Base-by-base conservation (phyloP, 2,888 invertebrate genomes). In the Sericinus montela region DNA sequence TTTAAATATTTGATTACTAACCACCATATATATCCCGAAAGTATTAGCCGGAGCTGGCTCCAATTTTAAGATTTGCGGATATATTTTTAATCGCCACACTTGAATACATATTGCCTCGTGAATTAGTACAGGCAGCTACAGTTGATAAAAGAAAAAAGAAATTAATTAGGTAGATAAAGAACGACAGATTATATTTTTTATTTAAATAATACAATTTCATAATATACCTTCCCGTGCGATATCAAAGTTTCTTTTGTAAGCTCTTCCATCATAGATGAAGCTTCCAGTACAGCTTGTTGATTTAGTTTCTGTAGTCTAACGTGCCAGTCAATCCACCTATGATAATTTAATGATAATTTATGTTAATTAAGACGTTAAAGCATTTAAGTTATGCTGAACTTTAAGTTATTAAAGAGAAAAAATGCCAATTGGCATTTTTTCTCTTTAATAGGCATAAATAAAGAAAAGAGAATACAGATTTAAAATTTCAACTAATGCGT, bases 261-360 rank as follows among this genome's bases (percentile, higher is more conserved):
- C 79, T 98, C 97, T 75, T 97, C 96, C 58, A 93, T 92, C 66
- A 94, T 86, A 19, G 91, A 91, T 9, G 92, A 90, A 0, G 95
- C 95, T 88, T 97, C 97, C 35, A 96, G 74, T 36, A 95, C 91
- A 1, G 96, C 96, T 84, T 97, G 96, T 76, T 97, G 96, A 67
- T 95, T 95, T 9, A 98, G 74, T 74, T 96, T 95, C 67, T 97
- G 94, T 7, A 97, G 73, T 62, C 94, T 91, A 69, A 95, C 93
- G 69, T 97, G 97, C 81, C 92, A 93, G 60, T 95, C 94, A 39
- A 95, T 81, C 96, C 96, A 96, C 45, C 94, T 95, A 35, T 9
- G 30, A 35, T 8, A 43, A 37, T 19, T 25, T 25, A 5, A 8
- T 7, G 25, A 2, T 4, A n/a, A n/a, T n/a, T 2, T 25, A 25